Evolutionary conservation across 2,113 vertebrate species (phyloP), one percentile per base, ranked within the genome.

Genomic region (Pao palembangensis): DNA sequence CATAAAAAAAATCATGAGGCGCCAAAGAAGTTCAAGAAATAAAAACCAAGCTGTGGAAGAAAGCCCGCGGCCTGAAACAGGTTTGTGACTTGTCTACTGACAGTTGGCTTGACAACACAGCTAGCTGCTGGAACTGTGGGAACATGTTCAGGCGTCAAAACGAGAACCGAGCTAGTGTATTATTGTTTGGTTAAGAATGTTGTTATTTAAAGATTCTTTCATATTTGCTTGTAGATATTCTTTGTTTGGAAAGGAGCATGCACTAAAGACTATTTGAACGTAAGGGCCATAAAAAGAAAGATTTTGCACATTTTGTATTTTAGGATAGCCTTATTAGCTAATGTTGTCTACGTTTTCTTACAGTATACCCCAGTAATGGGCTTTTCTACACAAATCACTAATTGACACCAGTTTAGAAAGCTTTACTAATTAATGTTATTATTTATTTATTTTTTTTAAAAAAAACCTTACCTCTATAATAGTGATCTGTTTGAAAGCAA

Each of bases 1-100:
- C 46, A 16, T 10, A 0, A 48, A 3, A n/a, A 49, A 58, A 38
- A 19, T 18, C 4, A 91, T 91, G 90, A 88, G 86, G 34, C 75
- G 85, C 51, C 69, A 72, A n/a, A 89, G 88, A 59, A 51, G 75
- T 47, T 69, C 71, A 2, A 71, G 61, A 28, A 82, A 7, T 38
- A 83, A 75, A 61, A 65, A 21, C 43, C 69, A 75, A 58, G 49
- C 0, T 12, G 50, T 60, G 0, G 16, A 53, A 47, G 65, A 75
- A 55, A 79, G 23, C 2, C 77, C 31, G 18, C 53, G 8, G 63
- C 31, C 77, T 0, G 67, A 80, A 47, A 84, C 81, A 80, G 87
- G 89, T 90, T 31, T 25, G 77, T 79, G 49, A n/a, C 20, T 19
- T 18, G 21, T 38, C 28, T 53, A 14, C 23, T 16, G 23, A 19